Evolutionary conservation across 1,140 invertebrate species (phyloP), one percentile per base, ranked within the genome.

Genomic region (Phymastichus coffea): DNA sequence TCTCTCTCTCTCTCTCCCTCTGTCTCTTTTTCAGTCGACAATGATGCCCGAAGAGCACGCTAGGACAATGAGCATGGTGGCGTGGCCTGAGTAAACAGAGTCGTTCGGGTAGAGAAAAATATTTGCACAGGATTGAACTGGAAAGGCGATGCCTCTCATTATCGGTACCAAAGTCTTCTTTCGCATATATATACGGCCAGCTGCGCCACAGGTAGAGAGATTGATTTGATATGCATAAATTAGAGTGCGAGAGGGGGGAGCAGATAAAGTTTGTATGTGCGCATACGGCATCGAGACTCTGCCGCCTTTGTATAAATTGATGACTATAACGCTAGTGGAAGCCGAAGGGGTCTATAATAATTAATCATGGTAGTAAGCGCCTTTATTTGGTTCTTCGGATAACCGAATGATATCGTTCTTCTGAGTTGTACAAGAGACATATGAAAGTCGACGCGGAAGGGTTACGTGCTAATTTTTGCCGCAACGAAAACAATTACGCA

Each of bases 211-310:
- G 58, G 51, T 61, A 51, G 49, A 54, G 69, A 74, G 73, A 75
- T 75, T 75, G 73, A 75, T 75, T 75, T 69, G 71, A 71, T 66
- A 73, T 74, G 73, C 72, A 75, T 75, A 75, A 75, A 75, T 75
- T 75, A 75, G 69, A 75, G 67, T 68, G 72, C 28, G 28, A 33
- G 12, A 33, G 6, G 28, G 12, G 6, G n/a, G n/a, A n/a, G n/a
- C n/a, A n/a, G 70, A 75, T 69, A 68, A 72, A 66, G 63, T 68
- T 73, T 67, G 60, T 46, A 44, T 35, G 17, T 43, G 14, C 7
- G 20, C 43, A 28, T 28, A 52, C 19, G 4, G 9, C 10, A 6
- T 10, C 12, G 17, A 3, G 30, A 15, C 37, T 40, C 10, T 17
- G 28, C 30, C 1, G 28, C 37, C 19, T n/a, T 46, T 19, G 67